These are phyloP conservation scores for Drosophila fuyamai DNA, from an alignment of 1,140 invertebrate species.

Conservation along the genomic window DNA sequence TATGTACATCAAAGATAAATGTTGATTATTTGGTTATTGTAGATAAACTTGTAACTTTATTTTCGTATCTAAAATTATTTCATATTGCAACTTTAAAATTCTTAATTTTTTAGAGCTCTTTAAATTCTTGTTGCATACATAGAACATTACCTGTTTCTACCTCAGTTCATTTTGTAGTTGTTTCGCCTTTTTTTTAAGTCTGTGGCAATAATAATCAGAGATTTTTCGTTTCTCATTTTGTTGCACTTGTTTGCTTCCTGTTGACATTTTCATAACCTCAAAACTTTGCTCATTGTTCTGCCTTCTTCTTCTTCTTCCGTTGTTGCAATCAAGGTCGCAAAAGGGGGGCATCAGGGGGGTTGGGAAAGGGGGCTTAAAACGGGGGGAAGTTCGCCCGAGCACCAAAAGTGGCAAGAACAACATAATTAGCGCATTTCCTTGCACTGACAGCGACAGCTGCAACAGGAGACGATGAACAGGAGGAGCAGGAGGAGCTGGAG, in stretches of 20 bases:
- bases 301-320: background rate
- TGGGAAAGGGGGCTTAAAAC: background rate
- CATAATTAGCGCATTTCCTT: slow-evolving; percentile 80
- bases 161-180: background rate
- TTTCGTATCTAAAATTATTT: background rate
- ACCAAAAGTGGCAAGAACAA: slow-evolving; percentile 43
- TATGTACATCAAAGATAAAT: background rate
- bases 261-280: slow-evolving; percentile 45
- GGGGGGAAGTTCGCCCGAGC: slow-evolving; percentile 7
- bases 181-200: background rate
- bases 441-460: slow-evolving; percentile 51
- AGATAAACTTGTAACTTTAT: background rate
- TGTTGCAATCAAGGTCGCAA: slow-evolving; percentile 61
- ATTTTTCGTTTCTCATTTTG: slow-evolving; percentile 18
- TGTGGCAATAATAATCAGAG: slow-evolving; percentile 14
- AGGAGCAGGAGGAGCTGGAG: slow-evolving; percentile 11
- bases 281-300: slow-evolving; percentile 38
- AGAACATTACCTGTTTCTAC: background rate
- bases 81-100: too few relatives aligned
- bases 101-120: background rate
- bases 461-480: slow-evolving; percentile 32
- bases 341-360: slow-evolving; percentile 7
- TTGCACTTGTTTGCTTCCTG: slow-evolving; percentile 25
- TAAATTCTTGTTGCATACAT: background rate
- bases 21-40: background rate